Evolutionary conservation across 2,797 vertebrate genomes (phyloP), one percentile per base, ranked within the genome.

Genomic region (Ctenopoma multispine): DNA sequence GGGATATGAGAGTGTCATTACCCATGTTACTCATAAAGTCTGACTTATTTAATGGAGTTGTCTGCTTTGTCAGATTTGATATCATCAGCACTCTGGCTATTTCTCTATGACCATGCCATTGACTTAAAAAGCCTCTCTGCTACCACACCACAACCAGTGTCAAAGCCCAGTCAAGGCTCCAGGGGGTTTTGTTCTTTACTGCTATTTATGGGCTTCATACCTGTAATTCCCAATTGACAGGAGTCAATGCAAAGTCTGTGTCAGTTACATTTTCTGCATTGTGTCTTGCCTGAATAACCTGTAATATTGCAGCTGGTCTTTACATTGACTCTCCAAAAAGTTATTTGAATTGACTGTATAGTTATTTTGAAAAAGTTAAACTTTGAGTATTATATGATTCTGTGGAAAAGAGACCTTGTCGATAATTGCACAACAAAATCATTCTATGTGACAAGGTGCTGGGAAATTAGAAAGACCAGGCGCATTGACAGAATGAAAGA

Each of bases 381-480:
- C 10, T 20, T 23, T 31, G 29, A 31, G 29, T 31, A 31, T 31
- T 31, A 31, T 4, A n/a, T 56, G 14, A 24, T 61, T 29, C 23
- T 59, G n/a, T 21, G 34, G 24, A 29, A 59, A 58, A 21, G 24
- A 46, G 20, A 24, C 4, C 1, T 0, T 3, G 1, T 34, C 47
- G 46, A 0, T 36, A 54, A 56, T 55, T 50, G 43, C 13, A 44
- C 40, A 67, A 53, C 34, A 76, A 36, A 81, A 36, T 29, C 9
- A 59, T 55, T 64, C n/a, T 40, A 54, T 40, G 29, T 65, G 68
- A 78, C 47, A 4, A 36, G 11, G 36, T 36, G 36, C 36, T 77
- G 24, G 36, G 55, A 76, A 72, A 72, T 56, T 48, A 55, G 46
- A 75, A 64, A 71, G 57, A 38, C 17, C 36, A 60, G 38, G 23